Base-by-base conservation (phyloP, 2,113 vertebrate genomes). In the Phoxinus phoxinus region DNA sequence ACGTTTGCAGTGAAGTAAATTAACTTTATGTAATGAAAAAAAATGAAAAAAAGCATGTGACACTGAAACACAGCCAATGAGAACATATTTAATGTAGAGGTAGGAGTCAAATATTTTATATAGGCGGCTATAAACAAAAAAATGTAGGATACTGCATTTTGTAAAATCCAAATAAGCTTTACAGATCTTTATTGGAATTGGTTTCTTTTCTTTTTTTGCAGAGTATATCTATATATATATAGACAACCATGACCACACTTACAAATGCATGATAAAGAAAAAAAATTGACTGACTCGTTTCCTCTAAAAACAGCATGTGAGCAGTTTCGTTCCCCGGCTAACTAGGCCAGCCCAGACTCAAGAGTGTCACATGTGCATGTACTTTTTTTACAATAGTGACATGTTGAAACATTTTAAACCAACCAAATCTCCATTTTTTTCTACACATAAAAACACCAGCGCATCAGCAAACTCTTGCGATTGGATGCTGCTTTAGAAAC, bases 301-400 rank as follows among this genome's bases (percentile, higher is more conserved):
- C 37, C 78, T 65, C 35, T 46, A 27, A 48, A 65, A 65, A 65
- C 37, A 27, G 41, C 41, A 48, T 48, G 78, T 46, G 30, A 13
- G 78, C 78, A 81, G 59, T 81, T 81, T 81, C 78, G 6, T 25
- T 81, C 78, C 37, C 23, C 37, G 1, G 23, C 35, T 46, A 81
- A 65, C 77, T 80, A 63, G 77, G 77, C 58, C 77, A 80, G 19
- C 27, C 56, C 27, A 56, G 67, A n/a, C 15, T 59, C 32, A 76
- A 32, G 32, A 61, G 23, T 4, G 30, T 37, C 4, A 37, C 76
- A 41, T 6, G 8, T n/a, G 30, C 32, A 7, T 73, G 21, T 5
- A 44, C 19, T 23, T n/a, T 67, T 63, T 69, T 35, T 6, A 69
- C 27, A 32, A 27, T 25, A 75, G 13, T 27, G 41, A 11, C 11